Conservation (phyloP, 2,888 invertebrate species). For the Entomobrya proxima region DNA sequence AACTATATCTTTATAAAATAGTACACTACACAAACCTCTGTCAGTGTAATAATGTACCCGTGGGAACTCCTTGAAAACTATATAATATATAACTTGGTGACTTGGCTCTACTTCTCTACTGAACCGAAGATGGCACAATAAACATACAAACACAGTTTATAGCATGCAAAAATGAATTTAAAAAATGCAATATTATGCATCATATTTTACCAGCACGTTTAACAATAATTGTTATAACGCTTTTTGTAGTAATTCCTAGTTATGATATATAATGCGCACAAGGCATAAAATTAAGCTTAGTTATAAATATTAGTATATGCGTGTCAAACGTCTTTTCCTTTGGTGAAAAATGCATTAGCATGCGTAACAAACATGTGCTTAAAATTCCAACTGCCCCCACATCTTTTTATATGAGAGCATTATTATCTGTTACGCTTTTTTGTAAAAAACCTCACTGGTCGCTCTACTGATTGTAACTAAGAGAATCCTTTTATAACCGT, state of each 20-base stretch:
- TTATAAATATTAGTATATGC: background rate
- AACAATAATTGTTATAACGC: background rate
- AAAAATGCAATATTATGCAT: background rate
- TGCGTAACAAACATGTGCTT: too few relatives aligned
- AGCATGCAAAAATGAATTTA: background rate
- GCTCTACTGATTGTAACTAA: background rate
- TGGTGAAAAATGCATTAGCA: background rate
- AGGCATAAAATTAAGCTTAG: constrained; percentile 3
- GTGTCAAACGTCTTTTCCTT: background rate
- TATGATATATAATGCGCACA: background rate
- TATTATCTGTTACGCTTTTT: background rate
- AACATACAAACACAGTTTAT: constrained; percentile 18
- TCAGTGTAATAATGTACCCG: constrained; percentile 51
- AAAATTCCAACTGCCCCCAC: too few relatives aligned
- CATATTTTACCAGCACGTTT: background rate
- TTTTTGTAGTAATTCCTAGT: background rate
- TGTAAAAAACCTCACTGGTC: background rate
- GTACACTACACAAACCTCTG: background rate
- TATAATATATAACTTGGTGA: background rate
- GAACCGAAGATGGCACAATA: background rate
- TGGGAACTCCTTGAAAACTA: constrained; percentile 36
- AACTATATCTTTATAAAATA: background rate
- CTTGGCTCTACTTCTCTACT: background rate
- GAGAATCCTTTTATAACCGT: constrained; percentile 37
- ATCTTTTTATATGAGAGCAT: background rate